phyloP scores from a whole-genome alignment of 2,113 vertebrate genomes.

The Heterocephalus glaber region DNA sequence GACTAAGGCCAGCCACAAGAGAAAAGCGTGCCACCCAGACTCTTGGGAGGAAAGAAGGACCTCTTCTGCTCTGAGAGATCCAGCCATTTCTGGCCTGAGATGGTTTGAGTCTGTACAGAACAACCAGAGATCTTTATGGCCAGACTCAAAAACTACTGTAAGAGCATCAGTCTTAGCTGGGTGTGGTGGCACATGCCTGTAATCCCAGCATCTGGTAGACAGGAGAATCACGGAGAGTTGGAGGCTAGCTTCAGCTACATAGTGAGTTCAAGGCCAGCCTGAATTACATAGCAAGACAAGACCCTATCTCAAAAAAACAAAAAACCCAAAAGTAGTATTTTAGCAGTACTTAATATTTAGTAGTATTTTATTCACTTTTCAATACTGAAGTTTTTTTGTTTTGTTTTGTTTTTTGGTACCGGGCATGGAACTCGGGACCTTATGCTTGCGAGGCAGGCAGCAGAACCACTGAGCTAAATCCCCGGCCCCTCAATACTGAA shows the following conservation, averaged over 20 bases:
- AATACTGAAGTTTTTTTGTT: not conserved
- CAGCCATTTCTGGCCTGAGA: not conserved
- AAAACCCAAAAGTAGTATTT: not conserved
- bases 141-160: constrained; percentile 39
- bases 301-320: not conserved
- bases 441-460: no score
- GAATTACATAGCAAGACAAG: not conserved
- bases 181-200: not conserved
- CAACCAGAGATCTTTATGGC: not conserved
- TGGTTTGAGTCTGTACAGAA: not conserved
- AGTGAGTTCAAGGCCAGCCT: not conserved
- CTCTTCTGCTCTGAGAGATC: not conserved
- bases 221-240: not conserved
- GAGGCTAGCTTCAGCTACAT: not conserved
- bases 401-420: no score
- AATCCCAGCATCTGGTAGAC: not conserved
- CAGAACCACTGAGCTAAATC: no score
- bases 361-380: not conserved
- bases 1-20: not conserved
- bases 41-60: not conserved
- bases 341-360: not conserved
- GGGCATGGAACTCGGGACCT: no score
- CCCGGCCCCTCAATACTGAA: not conserved
- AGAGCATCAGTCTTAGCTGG: not conserved
- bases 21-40: not conserved